Evolutionary conservation across 64 coral and sea anemone genomes (phyloP), one percentile per base, ranked within the genome.

Genomic region (Montipora foliosa): DNA sequence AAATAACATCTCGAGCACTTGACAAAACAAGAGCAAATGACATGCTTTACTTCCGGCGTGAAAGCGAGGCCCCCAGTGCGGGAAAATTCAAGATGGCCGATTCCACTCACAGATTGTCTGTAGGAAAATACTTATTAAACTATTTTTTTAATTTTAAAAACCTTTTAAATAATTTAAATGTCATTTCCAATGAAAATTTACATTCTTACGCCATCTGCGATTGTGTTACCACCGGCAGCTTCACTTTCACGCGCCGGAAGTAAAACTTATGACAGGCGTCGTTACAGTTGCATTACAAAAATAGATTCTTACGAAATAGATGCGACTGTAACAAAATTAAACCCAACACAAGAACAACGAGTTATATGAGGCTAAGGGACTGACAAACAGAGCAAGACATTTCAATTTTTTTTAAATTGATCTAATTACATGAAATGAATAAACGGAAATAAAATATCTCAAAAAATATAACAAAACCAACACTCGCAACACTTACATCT

Each of bases 391-490:
- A 57, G 53, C 53, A 57, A 57, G 6, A 57, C 53, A 57, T 57
- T 57, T 57, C 11, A 2, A 57, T 0, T 57, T 57, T 3, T 57
- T 57, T 11, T 57, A 24, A 37, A 57, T 57, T 57, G 53, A 57
- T 57, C 53, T 57, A 57, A 57, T 57, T 57, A 57, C 53, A 57
- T 11, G 53, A 57, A 57, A 11, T 57, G 53, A 57, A 57, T 57
- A 0, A 57, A 57, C 11, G 53, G 53, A 57, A 6, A 57, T 57
- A 57, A 57, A 57, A 71, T 71, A 71, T 71, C 11, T 71, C 67
- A 25, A 71, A 71, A 13, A 71, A 71, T 71, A 22, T 71, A 71
- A 71, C 67, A 71, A 71, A 71, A 71, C 67, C 67, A 71, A 71
- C 14, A 71, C 67, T 71, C 67, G 67, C 67, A 71, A 71, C 67